Conservation (phyloP, 2,797 vertebrate species). For the Tragelaphus oryx region DNA sequence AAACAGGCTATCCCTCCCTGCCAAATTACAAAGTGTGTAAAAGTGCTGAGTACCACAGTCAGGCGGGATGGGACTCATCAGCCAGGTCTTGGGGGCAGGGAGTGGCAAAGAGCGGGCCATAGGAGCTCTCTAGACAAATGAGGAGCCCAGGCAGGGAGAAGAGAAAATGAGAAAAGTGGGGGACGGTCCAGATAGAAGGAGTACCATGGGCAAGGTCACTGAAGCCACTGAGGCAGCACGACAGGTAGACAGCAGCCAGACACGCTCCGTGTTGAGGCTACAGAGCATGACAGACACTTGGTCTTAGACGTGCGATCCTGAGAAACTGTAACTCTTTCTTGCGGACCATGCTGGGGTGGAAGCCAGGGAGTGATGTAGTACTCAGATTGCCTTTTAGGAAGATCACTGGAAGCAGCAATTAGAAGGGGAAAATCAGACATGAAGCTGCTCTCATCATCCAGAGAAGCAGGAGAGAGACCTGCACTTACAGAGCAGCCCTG, state of each 20-base stretch:
- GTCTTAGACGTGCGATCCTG: neutral
- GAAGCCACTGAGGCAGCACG: neutral
- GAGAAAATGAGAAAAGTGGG: neutral
- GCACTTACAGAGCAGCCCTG: neutral
- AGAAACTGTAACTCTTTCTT: neutral
- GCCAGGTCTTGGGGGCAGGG: neutral
- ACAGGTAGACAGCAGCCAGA: accelerated
- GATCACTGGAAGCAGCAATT: neutral
- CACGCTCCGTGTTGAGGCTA: neutral
- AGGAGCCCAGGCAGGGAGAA: neutral
- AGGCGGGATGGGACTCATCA: neutral
- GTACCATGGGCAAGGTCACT: neutral
- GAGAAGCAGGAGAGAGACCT: neutral
- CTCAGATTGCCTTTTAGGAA: neutral
- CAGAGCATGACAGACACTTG: neutral
- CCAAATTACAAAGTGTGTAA: neutral
- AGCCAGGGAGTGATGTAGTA: neutral
- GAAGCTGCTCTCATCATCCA: neutral
- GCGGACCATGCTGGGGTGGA: neutral
- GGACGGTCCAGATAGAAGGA: neutral
- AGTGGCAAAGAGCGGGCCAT: neutral
- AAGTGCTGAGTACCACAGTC: neutral
- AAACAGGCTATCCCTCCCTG: neutral
- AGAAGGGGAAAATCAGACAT: neutral
- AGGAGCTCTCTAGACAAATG: neutral